These are phyloP conservation scores for Atta texana DNA, from an alignment of 1,140 invertebrate genomes.

Conservation along the genomic window DNA sequence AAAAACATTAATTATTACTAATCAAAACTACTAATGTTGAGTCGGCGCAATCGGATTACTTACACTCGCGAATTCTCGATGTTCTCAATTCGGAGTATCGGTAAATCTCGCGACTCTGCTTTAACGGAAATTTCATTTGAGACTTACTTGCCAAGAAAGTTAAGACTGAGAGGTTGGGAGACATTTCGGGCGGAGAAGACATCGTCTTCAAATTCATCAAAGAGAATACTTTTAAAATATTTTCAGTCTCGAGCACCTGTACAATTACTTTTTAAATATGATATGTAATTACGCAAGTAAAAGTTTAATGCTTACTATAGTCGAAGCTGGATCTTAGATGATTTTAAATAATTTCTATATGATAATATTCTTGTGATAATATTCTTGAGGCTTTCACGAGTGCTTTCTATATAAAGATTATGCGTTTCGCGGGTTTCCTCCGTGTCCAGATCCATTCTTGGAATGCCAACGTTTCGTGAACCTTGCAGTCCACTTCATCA, in stretches of 20 bases:
- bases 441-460: too few relatives aligned
- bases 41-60: not conserved
- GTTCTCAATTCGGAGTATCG: constrained; percentile 23
- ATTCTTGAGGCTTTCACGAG: too few relatives aligned
- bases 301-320: too few relatives aligned
- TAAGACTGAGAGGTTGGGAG: constrained; percentile 27
- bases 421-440: too few relatives aligned
- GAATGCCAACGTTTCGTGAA: too few relatives aligned
- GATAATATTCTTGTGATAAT: too few relatives aligned
- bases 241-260: not conserved
- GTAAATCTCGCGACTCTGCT: constrained; percentile 30
- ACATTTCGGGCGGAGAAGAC: not conserved
- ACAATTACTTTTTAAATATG: constrained; percentile 4
- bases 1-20: not conserved
- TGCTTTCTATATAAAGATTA: too few relatives aligned
- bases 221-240: constrained; percentile 11
- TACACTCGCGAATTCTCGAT: not conserved
- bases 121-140: constrained; percentile 46
- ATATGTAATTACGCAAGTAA: not conserved
- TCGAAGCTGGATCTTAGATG: too few relatives aligned
- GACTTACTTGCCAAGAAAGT: constrained; percentile 27
- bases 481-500: too few relatives aligned
- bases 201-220: constrained; percentile 8
- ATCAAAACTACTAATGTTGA: not conserved
- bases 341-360: too few relatives aligned